These are phyloP conservation scores for Monochamus alternatus DNA, from an alignment of 2,888 invertebrate genomes.

Conservation along the genomic window DNA sequence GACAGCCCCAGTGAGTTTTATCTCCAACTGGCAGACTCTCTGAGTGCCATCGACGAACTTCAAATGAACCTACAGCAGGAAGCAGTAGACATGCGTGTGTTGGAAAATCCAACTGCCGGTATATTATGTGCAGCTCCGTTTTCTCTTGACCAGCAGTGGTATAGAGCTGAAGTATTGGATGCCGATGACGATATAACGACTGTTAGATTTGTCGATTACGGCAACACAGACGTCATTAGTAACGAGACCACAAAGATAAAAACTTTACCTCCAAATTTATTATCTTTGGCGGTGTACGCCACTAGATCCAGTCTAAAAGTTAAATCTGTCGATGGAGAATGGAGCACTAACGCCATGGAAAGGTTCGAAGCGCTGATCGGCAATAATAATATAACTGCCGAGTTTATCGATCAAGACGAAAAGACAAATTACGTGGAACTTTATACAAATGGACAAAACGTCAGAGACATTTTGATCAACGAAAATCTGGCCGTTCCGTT, in stretches of 20 bases:
- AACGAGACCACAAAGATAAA: slow-evolving; percentile 77
- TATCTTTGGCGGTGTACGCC: slow-evolving; percentile 74
- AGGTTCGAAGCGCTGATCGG: slow-evolving; percentile 71
- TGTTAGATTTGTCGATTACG: slow-evolving; percentile 85
- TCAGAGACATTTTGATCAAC: slow-evolving; percentile 76
- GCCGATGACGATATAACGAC: slow-evolving; percentile 84
- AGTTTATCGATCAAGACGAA: slow-evolving; percentile 73
- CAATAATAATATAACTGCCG: slow-evolving; percentile 56
- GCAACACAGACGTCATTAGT: slow-evolving; percentile 83
- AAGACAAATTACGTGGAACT: slow-evolving; percentile 80
- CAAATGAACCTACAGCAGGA: slow-evolving; percentile 79
- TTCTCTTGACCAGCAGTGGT: slow-evolving; percentile 90
- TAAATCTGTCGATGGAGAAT: slow-evolving; percentile 79
- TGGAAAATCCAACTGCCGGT: slow-evolving; percentile 76
- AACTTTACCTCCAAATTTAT: slow-evolving; percentile 76
- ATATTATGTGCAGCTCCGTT: slow-evolving; percentile 85
- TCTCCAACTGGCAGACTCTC: slow-evolving; percentile 78
- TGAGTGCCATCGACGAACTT: slow-evolving; percentile 74
- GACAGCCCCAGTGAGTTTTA: slow-evolving; percentile 86
- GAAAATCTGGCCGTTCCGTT: slow-evolving; percentile 74
- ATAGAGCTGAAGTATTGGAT: slow-evolving; percentile 88
- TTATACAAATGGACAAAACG: slow-evolving; percentile 75
- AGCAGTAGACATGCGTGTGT: slow-evolving; percentile 71
- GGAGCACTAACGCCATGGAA: slow-evolving; percentile 75
- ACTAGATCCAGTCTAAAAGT: slow-evolving; percentile 80